Conservation (phyloP, 2,888 invertebrate species). For the Amblyjoppa fuscipennis region DNA sequence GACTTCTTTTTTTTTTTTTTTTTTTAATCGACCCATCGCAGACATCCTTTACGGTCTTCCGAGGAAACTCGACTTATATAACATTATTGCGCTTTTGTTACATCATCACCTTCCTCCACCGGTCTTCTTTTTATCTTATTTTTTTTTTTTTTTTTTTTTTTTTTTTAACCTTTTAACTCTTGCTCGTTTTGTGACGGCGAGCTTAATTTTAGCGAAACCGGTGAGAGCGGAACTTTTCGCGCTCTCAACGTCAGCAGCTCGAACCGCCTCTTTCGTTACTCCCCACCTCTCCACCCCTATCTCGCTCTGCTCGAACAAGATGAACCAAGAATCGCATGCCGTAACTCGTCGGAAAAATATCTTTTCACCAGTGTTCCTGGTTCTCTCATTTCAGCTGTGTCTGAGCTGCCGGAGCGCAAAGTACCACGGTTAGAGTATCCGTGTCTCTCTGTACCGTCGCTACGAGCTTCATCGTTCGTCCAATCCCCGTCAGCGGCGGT, state of each 20-base stretch:
- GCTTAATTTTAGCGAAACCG: conserved; percentile 5
- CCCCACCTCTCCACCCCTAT: neutral
- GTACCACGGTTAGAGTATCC: conserved; percentile 10
- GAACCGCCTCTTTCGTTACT: neutral
- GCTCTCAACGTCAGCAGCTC: conserved; percentile 2
- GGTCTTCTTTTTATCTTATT: conserved; percentile 20
- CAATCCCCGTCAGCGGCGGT: conserved; percentile 15
- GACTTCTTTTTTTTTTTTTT: conserved; percentile 37
- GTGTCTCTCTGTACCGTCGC: neutral
- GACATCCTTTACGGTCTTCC: conserved; percentile 3
- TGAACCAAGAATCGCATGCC: conserved; percentile 31
- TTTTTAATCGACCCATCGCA: conserved; percentile 44
- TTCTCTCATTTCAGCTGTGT: conserved; percentile 2
- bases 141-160: conserved; percentile 18
- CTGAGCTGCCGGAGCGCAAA: conserved; percentile 7
- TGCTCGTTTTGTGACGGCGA: conserved; percentile 8
- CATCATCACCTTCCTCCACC: conserved; percentile 37
- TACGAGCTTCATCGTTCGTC: neutral
- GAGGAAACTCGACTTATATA: conserved; percentile 28
- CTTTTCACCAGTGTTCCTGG: conserved; percentile 18
- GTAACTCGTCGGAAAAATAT: conserved; percentile 42
- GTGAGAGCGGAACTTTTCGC: conserved; percentile 27
- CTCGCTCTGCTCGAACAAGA: conserved; percentile 18
- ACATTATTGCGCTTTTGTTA: conserved; percentile 47
- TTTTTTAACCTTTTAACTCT: neutral